phyloP scores from a whole-genome alignment of 2,113 vertebrate genomes.

The Halichoerus grypus region DNA sequence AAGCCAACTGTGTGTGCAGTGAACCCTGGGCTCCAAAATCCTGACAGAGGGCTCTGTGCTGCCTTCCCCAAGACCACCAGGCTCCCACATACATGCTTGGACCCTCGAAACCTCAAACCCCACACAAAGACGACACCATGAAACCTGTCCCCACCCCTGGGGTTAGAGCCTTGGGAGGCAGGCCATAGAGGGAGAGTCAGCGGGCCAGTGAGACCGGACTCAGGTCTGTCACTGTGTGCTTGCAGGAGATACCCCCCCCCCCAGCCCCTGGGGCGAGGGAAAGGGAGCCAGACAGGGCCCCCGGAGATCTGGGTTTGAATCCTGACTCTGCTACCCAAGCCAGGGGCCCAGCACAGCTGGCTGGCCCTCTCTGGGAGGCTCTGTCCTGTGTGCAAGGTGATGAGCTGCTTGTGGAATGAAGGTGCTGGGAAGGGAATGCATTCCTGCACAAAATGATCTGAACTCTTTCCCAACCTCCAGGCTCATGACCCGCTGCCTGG shows the following conservation, averaged over 20 bases:
- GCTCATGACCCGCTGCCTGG: not conserved
- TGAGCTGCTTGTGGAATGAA: not conserved
- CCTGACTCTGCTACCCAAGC: not conserved
- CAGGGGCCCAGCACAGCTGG: fast-evolving
- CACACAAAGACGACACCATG: not conserved
- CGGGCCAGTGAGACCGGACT: too few species aligned
- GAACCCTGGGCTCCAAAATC: not conserved
- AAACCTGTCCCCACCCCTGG: not conserved
- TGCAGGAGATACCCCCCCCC: not conserved
- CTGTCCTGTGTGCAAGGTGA: not conserved
- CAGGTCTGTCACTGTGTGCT: not conserved
- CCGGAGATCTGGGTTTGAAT: not conserved
- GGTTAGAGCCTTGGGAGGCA: not conserved
- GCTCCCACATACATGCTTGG: not conserved
- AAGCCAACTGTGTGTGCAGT: not conserved
- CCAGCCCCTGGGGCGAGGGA: not conserved
- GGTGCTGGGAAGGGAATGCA: not conserved
- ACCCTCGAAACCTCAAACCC: not conserved
- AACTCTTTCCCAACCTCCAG: not conserved
- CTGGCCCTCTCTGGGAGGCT: not conserved
- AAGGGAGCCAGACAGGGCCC: not conserved
- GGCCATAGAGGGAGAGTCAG: not conserved
- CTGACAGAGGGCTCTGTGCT: not conserved
- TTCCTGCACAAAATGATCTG: fast-evolving
- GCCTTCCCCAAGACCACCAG: not conserved